A percentile compares a stretch with the other conserved stretches of the same genome.
Conservation (phyloP, 2,888 invertebrate species). For the Toxonevra muliebris region DNA sequence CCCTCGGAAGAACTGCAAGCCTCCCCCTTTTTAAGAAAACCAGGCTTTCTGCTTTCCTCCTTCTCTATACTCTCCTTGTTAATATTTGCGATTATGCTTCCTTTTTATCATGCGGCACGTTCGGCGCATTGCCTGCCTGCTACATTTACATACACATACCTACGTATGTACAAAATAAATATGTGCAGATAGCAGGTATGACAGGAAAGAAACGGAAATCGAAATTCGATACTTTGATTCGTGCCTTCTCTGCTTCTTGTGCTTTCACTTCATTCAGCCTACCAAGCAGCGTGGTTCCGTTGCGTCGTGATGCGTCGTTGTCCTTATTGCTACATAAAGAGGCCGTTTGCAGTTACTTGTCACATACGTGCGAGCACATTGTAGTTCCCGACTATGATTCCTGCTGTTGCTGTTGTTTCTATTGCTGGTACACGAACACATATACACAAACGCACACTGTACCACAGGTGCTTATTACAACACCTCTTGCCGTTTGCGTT, state of each 20-base stretch:
- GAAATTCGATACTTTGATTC: constrained; percentile 65
- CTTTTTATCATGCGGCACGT: too few species aligned
- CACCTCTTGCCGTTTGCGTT: too few species aligned
- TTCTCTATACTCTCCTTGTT: too few species aligned
- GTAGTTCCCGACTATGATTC: neutral
- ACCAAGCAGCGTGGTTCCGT: constrained; percentile 20
- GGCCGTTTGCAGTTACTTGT: too few species aligned
- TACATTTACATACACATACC: neutral
- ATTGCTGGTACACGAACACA: neutral
- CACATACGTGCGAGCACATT: too few species aligned
- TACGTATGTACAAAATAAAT: neutral
- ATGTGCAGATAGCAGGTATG: too few species aligned
- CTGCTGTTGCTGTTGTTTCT: constrained; percentile 3
- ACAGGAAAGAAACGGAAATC: constrained; percentile 52
- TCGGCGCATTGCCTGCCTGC: neutral
- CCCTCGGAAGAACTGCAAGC: too few species aligned
- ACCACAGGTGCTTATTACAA: constrained; percentile 21
- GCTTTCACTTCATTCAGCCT: neutral
- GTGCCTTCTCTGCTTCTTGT: constrained; percentile 49
- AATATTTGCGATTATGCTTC: too few species aligned
- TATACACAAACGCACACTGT: neutral
- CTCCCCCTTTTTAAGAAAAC: too few species aligned
- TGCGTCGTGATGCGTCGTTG: neutral
- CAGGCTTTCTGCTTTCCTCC: too few species aligned
- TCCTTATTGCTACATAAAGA: too few species aligned